Evolutionary conservation across 1,140 invertebrate species (phyloP), one percentile per base, ranked within the genome.

Genomic region (Druon quercuslanigerum): DNA sequence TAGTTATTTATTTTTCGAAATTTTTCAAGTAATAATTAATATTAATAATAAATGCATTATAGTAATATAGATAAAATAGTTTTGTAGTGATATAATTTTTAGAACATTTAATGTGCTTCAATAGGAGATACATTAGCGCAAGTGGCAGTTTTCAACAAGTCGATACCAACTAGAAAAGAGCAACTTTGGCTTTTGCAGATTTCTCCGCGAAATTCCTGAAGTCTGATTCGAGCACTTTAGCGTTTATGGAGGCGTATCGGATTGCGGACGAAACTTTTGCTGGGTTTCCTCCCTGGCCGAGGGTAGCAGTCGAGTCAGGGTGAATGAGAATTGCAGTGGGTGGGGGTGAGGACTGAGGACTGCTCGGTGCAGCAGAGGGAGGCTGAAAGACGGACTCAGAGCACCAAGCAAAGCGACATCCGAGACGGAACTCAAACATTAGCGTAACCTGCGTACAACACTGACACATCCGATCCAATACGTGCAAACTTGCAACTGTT

Each of bases 371-470:
- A 51, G 13, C 13, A 74, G 77, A 77, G 80, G 82, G 77, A 72
- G 56, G 54, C 50, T 76, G 74, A 20, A 79, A 78, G 50, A 80
- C 33, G 71, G 60, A 66, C 60, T 66, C 16, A 40, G 25, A 66
- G 60, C 60, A 66, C 40, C 60, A 66, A 66, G 78, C 81, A 86
- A 86, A 84, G 82, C 81, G 83, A 83, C 81, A 86, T 84, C 79
- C 84, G 83, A 85, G 83, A 85, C 84, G 76, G 79, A 86, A 87
- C 82, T 87, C 86, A 87, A 87, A 86, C 86, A 87, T 86, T 85
- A 84, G 79, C 79, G 81, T 85, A 85, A 77, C 79, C 81, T 70
- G 20, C 60, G 25, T 66, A 40, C 73, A 57, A 56, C 73, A 25
- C 40, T n/a, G 12, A 33, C 19, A 56, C 46, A 72, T 50, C 17